Base-by-base conservation (phyloP, 1,140 invertebrate species). In the Brachionus koreanus region DNA sequence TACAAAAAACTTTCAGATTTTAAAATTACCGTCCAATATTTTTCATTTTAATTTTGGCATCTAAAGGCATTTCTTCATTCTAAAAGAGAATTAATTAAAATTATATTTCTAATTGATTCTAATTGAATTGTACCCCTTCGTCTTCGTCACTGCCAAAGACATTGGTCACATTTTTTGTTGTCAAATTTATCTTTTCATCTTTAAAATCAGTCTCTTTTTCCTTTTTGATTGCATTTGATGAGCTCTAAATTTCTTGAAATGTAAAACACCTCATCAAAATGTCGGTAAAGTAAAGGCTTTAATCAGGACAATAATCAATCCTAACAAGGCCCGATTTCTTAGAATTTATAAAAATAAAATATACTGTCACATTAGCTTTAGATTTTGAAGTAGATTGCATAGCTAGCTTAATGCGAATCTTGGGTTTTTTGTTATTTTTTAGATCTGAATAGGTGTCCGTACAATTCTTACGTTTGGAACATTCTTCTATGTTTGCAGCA, bases 201-300 rank as follows among this genome's bases (percentile, higher is more conserved):
- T 2, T 0, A 19, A 19, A 23, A 7, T 57, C 19, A 19, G 25
- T 0, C 13, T 12, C 12, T 43, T 25, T 29, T 12, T 25, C 9
- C 13, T 4, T 10, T 12, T 25, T 33, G 5, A 29, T 46, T 12
- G 10, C 2, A 35, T 46, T 29, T 74, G 69, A 2, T 74, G 39
- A n/a, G 2, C n/a, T 74, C 69, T 74, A 74, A 74, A 74, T 74
- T 43, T 46, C 69, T 74, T 46, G 5, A 69, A 74, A 46, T 74
- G 46, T 25, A 46, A 46, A 33, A 69, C 16, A n/a, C n/a, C 37
- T 35, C 1, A 16, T 13, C 2, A 19, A 13, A 65, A 33, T 65
- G 16, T 6, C 12, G 1, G 7, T 42, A 10, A 13, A 42, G 7
- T 1, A 1, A 42, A 13, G 39, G 39, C 39, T 13, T 10, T 42